These are phyloP conservation scores for Lochmaea crataegi DNA, from an alignment of 2,888 invertebrate genomes.

Conservation along the genomic window DNA sequence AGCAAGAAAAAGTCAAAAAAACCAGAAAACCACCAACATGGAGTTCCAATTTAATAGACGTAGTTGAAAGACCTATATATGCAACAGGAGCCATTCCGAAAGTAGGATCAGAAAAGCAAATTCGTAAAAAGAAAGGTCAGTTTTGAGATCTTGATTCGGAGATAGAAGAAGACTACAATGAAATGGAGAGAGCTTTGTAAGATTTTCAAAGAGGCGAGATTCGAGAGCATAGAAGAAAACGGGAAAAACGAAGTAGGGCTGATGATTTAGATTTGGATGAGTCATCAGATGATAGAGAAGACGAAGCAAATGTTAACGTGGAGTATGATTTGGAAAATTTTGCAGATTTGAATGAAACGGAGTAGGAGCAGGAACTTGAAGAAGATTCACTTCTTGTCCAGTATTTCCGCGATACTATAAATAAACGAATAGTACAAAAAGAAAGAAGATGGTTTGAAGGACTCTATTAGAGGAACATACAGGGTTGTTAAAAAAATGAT, in stretches of 20 bases:
- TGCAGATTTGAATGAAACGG: constrained; percentile 25
- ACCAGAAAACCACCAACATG: constrained; percentile 59
- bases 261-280: background rate
- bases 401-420: constrained; percentile 24
- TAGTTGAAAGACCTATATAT: constrained; percentile 47
- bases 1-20: constrained; percentile 32
- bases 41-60: constrained; percentile 62
- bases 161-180: constrained; percentile 29
- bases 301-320: constrained; percentile 1
- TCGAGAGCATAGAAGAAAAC: constrained; percentile 13
- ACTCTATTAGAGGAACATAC: background rate
- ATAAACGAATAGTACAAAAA: background rate
- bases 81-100: constrained; percentile 24
- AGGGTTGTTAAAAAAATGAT: too few species aligned
- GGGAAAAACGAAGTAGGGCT: background rate
- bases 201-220: constrained; percentile 33
- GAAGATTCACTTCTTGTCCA: constrained; percentile 27
- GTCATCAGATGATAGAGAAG: constrained; percentile 6
- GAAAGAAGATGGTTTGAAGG: constrained; percentile 5
- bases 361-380: constrained; percentile 31
- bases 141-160: constrained; percentile 18
- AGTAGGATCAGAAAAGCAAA: background rate
- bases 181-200: constrained; percentile 27
- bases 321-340: constrained; percentile 19
- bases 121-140: background rate